Evolutionary conservation across 2,113 vertebrate species (phyloP).

Genomic region (Crotalus horridus): DNA sequence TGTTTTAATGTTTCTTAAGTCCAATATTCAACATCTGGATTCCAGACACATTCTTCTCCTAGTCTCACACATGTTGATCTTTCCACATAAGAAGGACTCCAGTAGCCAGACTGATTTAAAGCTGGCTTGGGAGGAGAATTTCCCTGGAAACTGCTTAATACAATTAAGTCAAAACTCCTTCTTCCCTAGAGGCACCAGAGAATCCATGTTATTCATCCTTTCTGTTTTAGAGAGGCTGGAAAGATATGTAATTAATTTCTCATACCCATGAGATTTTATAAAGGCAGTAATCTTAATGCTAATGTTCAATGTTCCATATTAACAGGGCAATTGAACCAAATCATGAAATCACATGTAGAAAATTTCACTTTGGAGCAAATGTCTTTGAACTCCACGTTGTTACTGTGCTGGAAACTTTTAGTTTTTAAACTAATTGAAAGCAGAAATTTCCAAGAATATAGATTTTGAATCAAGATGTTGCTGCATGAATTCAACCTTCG

Average conservation of each 20-base stretch:
- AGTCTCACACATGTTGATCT: not conserved
- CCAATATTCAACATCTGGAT: slow-evolving; percentile 17
- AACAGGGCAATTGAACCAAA: not conserved
- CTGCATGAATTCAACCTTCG: not conserved
- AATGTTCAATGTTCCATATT: not conserved
- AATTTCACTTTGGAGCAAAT: not conserved
- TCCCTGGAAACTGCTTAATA: slow-evolving; percentile 1
- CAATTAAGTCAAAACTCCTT: not conserved
- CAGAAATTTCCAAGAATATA: not conserved
- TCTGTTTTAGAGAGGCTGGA: not conserved
- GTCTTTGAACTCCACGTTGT: not conserved
- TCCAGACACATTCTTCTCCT: not conserved
- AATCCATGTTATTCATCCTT: not conserved
- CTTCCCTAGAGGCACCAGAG: not conserved
- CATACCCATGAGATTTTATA: not conserved
- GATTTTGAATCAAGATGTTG: not conserved
- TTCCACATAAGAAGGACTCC: slow-evolving; percentile 28
- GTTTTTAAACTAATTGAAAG: not conserved
- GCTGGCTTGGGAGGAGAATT: not conserved
- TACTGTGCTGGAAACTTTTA: not conserved
- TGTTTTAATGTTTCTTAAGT: not conserved
- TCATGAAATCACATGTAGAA: no score
- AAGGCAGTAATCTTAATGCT: not conserved
- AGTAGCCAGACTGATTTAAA: not conserved
- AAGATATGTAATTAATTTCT: not conserved